phyloP scores from a whole-genome alignment of 1,140 invertebrate species.

The Bradynema listronoti region DNA sequence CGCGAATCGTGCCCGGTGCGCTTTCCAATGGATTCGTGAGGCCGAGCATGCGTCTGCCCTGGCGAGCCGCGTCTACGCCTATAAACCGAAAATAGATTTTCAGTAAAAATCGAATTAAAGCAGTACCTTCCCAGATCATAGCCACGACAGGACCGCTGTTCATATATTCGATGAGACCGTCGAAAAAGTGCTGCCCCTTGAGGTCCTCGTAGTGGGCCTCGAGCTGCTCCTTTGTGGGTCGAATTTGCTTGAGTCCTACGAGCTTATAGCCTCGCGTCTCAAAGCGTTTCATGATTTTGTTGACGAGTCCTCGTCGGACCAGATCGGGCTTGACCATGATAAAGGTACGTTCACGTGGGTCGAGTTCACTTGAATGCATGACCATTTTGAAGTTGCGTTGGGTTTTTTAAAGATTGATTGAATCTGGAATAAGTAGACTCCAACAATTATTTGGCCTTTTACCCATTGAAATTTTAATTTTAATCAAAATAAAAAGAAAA shows the following conservation, averaged over 20 bases:
- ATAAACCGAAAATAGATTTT: constrained; percentile 59
- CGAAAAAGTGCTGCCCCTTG: constrained; percentile 78
- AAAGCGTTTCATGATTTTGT: constrained; percentile 86
- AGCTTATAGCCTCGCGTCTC: constrained; percentile 93
- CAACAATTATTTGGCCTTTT: too few relatives aligned
- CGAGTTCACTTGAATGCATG: too few relatives aligned
- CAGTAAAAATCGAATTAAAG: constrained; percentile 53
- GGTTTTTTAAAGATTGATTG: too few relatives aligned
- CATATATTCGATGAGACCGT: constrained; percentile 90
- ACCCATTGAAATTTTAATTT: too few relatives aligned
- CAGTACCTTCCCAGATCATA: constrained; percentile 72
- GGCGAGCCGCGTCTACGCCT: constrained; percentile 77
- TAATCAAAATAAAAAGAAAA: too few relatives aligned
- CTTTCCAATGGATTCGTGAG: constrained; percentile 82
- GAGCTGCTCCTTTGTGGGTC: constrained; percentile 15
- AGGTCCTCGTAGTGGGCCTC: constrained; percentile 85
- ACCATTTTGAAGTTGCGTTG: too few relatives aligned
- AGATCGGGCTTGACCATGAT: constrained; percentile 96
- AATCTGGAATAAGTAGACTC: too few relatives aligned
- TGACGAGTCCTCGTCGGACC: constrained; percentile 85
- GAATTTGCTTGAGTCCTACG: constrained; percentile 78
- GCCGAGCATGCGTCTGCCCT: constrained; percentile 84
- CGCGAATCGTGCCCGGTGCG: constrained; percentile 81
- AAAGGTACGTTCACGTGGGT: constrained; percentile 92
- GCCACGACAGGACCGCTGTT: constrained; percentile 88